Evolutionary conservation across 2,888 invertebrate genomes (phyloP), one percentile per base, ranked within the genome.

Genomic region (Mesopsocus fuscifrons): DNA sequence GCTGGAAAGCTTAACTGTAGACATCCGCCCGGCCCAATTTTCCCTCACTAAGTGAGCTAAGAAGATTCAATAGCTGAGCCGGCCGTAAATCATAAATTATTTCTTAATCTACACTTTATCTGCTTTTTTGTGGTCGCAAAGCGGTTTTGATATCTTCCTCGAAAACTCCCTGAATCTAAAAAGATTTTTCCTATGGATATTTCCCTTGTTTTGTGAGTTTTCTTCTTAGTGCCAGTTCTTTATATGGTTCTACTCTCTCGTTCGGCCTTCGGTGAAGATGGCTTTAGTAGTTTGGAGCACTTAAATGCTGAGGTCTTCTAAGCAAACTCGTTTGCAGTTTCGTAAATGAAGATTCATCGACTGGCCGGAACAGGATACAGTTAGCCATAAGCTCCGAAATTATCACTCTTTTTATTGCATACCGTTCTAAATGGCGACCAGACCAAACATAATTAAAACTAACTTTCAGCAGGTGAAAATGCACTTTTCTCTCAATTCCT

Each of bases 81-180:
- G 20, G n/a, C 21, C 16, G 38, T 20, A 38, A 38, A 38, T 38
- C 38, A 38, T 38, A 38, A 17, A 20, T 38, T 38, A 38, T 38
- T 38, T 38, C 38, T 38, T 38, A 38, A 38, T 38, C 38, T 38
- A 38, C 38, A 38, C 38, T 38, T 38, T 38, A 38, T 38, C 38
- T 38, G 21, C 20, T 38, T n/a, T 38, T 38, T 38, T 38, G 38
- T 38, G 38, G 38, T 21, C 38, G 13, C 21, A 38, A 20, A 38
- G 21, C 38, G 21, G 20, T 38, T 38, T 38, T 38, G 38, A 38
- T 38, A 38, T 38, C 38, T 38, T 38, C 21, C 38, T 38, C 20
- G 9, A 6, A 6, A 38, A 17, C 11, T 11, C 11, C 11, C 20
- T 13, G 20, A 38, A 15, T 20, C n/a, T 38, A 38, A 38, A 38